Conservation (phyloP, 2,888 invertebrate genomes). For the Tigriopus californicus region DNA sequence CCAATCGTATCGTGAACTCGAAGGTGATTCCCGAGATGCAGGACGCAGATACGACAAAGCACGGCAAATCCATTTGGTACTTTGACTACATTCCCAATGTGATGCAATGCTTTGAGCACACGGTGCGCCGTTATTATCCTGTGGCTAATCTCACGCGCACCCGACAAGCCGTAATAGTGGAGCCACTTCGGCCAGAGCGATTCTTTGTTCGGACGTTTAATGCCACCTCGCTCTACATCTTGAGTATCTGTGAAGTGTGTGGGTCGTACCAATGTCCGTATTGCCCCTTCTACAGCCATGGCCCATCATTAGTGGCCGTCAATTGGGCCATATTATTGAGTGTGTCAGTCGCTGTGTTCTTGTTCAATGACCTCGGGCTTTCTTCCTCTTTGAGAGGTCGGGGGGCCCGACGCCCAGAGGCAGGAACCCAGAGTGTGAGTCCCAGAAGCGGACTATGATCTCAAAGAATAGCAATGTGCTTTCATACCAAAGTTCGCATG, state of each 20-base stretch:
- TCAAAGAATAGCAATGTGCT: too few relatives aligned
- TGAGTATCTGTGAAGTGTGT: conserved; percentile 33
- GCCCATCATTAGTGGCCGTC: conserved; percentile 25
- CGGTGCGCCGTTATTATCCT: conserved; percentile 35
- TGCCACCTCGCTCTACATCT: conserved; percentile 26
- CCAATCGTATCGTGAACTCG: conserved; percentile 23
- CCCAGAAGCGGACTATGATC: too few relatives aligned
- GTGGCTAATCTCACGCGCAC: conserved; percentile 36
- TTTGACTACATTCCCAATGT: conserved; percentile 26
- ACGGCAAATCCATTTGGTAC: conserved; percentile 29
- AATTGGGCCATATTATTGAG: background rate
- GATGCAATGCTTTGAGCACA: conserved; percentile 32
- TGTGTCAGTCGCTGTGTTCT: too few relatives aligned
- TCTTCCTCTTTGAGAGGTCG: too few relatives aligned
- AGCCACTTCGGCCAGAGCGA: conserved; percentile 24
- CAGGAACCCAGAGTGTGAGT: too few relatives aligned
- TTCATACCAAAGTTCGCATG: too few relatives aligned
- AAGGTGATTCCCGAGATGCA: conserved; percentile 24
- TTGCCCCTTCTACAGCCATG: conserved; percentile 28
- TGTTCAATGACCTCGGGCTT: too few relatives aligned
- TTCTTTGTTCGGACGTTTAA: conserved; percentile 23
- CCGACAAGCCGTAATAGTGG: conserved; percentile 34
- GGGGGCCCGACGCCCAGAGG: too few relatives aligned
- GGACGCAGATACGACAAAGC: conserved; percentile 22
- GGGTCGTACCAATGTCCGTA: conserved; percentile 34